These are phyloP conservation scores for Chloroclystis v-ata DNA, from an alignment of 2,888 invertebrate species.

Conservation along the genomic window DNA sequence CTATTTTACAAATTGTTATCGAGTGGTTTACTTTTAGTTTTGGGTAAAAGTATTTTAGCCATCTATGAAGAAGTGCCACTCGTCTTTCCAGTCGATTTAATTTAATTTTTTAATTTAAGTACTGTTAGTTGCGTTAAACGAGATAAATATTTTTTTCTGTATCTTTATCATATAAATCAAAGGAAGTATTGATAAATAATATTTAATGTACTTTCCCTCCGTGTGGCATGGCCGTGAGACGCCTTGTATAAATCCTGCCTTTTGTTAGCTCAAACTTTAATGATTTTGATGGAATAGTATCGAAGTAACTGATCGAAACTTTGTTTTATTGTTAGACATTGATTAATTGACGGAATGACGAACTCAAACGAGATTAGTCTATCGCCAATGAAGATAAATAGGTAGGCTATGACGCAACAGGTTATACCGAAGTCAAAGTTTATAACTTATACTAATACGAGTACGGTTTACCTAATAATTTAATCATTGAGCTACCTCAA, in stretches of 20 bases:
- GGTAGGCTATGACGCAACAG: constrained; percentile 20
- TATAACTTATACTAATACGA: constrained; percentile 1
- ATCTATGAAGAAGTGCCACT: background rate
- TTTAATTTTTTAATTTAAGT: too few species aligned
- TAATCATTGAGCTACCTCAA: constrained; percentile 2
- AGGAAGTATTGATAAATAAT: too few species aligned
- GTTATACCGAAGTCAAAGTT: constrained; percentile 19
- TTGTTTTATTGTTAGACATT: constrained; percentile 57
- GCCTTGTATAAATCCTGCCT: too few species aligned
- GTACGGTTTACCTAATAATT: background rate
- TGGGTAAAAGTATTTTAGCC: background rate
- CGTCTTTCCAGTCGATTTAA: background rate
- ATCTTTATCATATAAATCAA: too few species aligned
- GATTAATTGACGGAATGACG: constrained; percentile 43
- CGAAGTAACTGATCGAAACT: constrained; percentile 61
- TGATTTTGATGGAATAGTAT: constrained; percentile 67
- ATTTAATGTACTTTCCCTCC: too few species aligned
- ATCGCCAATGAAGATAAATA: constrained; percentile 16
- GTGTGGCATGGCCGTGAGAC: too few species aligned
- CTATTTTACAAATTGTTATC: background rate
- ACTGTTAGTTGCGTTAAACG: too few species aligned
- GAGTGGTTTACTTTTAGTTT: background rate
- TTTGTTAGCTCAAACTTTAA: constrained; percentile 27
- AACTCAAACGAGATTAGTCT: constrained; percentile 15
- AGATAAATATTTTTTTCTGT: too few species aligned